These are phyloP conservation scores for Mungos mungo DNA, from an alignment of 2,113 vertebrate genomes.

Conservation along the genomic window DNA sequence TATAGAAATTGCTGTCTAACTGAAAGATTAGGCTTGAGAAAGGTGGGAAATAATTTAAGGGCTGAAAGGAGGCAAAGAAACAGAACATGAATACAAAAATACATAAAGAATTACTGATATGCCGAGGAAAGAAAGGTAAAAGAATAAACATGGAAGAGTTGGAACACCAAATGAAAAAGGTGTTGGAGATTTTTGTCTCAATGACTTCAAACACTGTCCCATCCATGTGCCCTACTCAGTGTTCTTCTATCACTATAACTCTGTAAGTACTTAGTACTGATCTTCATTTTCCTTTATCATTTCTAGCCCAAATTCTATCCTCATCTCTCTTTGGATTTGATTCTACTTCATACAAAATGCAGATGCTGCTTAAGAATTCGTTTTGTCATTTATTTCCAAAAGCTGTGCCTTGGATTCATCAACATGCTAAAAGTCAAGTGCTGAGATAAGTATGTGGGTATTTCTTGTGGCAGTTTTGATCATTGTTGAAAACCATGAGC, in stretches of 20 bases:
- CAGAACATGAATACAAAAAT: background rate
- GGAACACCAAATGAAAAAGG: background rate
- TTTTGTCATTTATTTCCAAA: conserved; percentile 61
- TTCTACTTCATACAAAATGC: conserved; percentile 15
- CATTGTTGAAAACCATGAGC: conserved; percentile 8
- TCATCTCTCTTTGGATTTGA: background rate
- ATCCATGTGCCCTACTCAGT: background rate
- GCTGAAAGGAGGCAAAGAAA: background rate
- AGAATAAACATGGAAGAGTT: background rate
- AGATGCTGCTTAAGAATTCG: conserved; percentile 6
- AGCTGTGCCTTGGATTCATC: conserved; percentile 51
- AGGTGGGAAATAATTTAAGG: background rate
- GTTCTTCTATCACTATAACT: background rate
- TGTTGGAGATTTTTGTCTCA: background rate
- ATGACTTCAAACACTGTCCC: background rate
- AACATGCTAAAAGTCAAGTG: conserved; percentile 51
- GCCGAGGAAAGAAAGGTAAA: background rate
- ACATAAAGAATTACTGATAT: background rate
- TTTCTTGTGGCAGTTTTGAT: conserved; percentile 58
- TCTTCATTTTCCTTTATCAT: background rate
- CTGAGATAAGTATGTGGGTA: background rate
- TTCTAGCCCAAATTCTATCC: fast-evolving
- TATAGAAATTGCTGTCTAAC: background rate
- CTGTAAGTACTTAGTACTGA: background rate
- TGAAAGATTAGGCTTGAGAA: background rate